phyloP scores from a whole-genome alignment of 2,797 vertebrate genomes.

The Geotrypetes seraphini region DNA sequence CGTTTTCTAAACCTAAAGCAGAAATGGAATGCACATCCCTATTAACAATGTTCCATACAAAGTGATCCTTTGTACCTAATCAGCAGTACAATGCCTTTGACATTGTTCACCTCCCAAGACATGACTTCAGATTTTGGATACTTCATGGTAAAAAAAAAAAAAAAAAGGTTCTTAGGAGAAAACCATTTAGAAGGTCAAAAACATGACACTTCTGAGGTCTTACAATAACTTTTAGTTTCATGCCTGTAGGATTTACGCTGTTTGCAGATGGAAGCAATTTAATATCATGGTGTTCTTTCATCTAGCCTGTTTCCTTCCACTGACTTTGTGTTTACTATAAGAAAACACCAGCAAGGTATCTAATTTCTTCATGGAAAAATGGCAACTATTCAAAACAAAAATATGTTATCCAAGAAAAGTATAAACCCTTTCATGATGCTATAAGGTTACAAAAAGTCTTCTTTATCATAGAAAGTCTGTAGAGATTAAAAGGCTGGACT shows the following conservation, averaged over 20 bases:
- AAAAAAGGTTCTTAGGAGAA: conserved; percentile 52
- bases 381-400: conserved; percentile 49
- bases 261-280: conserved; percentile 61
- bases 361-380: conserved; percentile 53
- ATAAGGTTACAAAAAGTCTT: conserved; percentile 27
- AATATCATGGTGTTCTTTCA: conserved; percentile 45
- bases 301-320: conserved; percentile 47
- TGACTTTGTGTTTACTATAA: conserved; percentile 57
- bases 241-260: conserved; percentile 44
- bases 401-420: conserved; percentile 39
- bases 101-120: conserved; percentile 40
- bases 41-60: too few species aligned
- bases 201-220: conserved; percentile 47
- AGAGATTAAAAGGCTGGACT: conserved; percentile 25
- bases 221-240: conserved; percentile 51
- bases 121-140: conserved; percentile 52
- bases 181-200: conserved; percentile 44
- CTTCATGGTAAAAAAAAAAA: conserved; percentile 59
- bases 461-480: conserved; percentile 41
- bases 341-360: conserved; percentile 60
- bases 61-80: too few species aligned
- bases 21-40: too few species aligned
- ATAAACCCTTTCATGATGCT: conserved; percentile 34
- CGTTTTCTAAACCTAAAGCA: too few species aligned
- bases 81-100: conserved; percentile 30